A percentile compares a stretch with the other conserved stretches of the same genome.
Conservation (phyloP, 1,140 invertebrate species). For the Sinella curviseta region DNA sequence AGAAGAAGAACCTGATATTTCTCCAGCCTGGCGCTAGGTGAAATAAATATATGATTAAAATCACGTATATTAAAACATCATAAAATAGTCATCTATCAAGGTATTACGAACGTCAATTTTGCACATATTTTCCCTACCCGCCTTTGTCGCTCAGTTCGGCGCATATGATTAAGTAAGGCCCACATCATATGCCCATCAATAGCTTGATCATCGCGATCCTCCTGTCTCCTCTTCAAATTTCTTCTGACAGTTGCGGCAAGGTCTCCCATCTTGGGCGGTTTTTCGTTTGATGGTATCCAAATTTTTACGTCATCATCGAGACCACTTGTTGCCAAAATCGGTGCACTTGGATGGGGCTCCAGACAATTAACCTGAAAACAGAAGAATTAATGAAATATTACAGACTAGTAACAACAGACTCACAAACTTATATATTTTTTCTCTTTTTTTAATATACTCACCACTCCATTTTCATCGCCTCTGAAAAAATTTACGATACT, state of each 20-base stretch:
- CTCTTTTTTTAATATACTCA: slow-evolving; percentile 58
- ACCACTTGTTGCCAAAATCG: slow-evolving; percentile 85
- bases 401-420: neutral
- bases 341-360: slow-evolving; percentile 83
- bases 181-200: slow-evolving; percentile 62
- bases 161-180: slow-evolving; percentile 61
- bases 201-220: slow-evolving; percentile 55
- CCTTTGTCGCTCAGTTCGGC: slow-evolving; percentile 53
- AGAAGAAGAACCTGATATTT: slow-evolving; percentile 21
- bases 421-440: neutral
- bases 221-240: slow-evolving; percentile 59
- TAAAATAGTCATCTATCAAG: neutral
- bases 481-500: slow-evolving; percentile 83
- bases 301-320: slow-evolving; percentile 90
- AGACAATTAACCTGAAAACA: slow-evolving; percentile 79
- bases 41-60: too few relatives aligned
- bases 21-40: slow-evolving; percentile 2
- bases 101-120: too few relatives aligned
- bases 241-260: slow-evolving; percentile 57
- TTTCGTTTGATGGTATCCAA: slow-evolving; percentile 76
- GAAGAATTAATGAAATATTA: slow-evolving; percentile 33
- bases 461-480: slow-evolving; percentile 82
- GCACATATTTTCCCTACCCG: slow-evolving; percentile 39
- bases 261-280: slow-evolving; percentile 58
- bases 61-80: neutral